phyloP scores from a whole-genome alignment of 2,888 invertebrate genomes.

The Catocala fraxini region DNA sequence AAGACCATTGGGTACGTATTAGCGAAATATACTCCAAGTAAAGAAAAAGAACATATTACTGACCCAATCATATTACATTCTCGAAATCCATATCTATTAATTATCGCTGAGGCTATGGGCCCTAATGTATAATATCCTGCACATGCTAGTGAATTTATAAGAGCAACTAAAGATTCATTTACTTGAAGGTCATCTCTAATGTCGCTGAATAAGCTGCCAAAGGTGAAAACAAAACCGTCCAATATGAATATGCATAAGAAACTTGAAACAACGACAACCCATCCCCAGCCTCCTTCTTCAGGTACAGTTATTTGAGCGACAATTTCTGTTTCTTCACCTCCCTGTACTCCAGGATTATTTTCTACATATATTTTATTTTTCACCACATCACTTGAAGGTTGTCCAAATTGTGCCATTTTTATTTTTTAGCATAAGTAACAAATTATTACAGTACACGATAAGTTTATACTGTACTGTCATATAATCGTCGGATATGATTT shows the following conservation, averaged over 20 bases:
- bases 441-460: too few species aligned
- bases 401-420: too few species aligned
- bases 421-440: too few species aligned
- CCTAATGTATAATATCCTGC: slow-evolving; percentile 70
- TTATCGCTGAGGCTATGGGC: slow-evolving; percentile 73
- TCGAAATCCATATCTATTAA: slow-evolving; percentile 78
- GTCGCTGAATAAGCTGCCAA: slow-evolving; percentile 68
- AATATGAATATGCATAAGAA: slow-evolving; percentile 66
- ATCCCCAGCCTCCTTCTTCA: slow-evolving; percentile 76
- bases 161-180: slow-evolving; percentile 61
- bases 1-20: slow-evolving; percentile 60
- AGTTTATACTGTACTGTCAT: too few species aligned
- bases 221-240: slow-evolving; percentile 71
- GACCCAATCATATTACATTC: slow-evolving; percentile 74
- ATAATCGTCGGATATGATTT: too few species aligned
- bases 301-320: slow-evolving; percentile 74
- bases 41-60: slow-evolving; percentile 62
- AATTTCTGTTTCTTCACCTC: slow-evolving; percentile 72
- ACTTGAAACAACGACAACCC: slow-evolving; percentile 69
- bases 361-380: too few species aligned
- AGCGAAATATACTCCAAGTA: slow-evolving; percentile 68
- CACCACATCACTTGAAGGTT: too few species aligned
- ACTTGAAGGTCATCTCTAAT: slow-evolving; percentile 63
- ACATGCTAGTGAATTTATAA: slow-evolving; percentile 72
- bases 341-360: not conserved